These are phyloP conservation scores for Aphelenchoides fujianensis DNA, from an alignment of 1,140 invertebrate genomes.

Conservation along the genomic window DNA sequence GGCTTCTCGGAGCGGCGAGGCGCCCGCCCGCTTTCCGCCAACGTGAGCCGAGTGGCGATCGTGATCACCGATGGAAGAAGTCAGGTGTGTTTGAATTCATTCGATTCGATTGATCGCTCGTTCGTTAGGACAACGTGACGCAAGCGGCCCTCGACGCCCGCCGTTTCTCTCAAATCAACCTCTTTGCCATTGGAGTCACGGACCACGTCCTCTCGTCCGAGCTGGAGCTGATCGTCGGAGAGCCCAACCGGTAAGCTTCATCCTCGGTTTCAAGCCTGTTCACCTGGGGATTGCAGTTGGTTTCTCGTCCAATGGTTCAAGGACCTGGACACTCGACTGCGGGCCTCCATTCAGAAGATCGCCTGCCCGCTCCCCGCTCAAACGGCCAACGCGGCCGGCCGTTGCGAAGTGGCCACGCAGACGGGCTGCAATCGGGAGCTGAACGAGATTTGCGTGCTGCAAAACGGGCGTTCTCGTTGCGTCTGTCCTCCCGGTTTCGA, in stretches of 20 bases:
- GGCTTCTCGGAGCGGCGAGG: slow-evolving; percentile 59
- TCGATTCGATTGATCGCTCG: no score
- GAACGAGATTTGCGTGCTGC: slow-evolving; percentile 55
- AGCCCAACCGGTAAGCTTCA: slow-evolving; percentile 1
- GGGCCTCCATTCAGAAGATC: slow-evolving; percentile 60
- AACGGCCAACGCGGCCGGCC: not conserved
- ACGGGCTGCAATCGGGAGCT: slow-evolving; percentile 58
- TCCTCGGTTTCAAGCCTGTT: not conserved
- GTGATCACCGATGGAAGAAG: slow-evolving; percentile 61
- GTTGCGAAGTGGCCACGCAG: slow-evolving; percentile 54
- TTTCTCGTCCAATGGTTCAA: slow-evolving; percentile 62
- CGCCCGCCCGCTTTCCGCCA: slow-evolving; percentile 48
- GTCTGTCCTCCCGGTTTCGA: slow-evolving; percentile 55
- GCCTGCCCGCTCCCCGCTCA: slow-evolving; percentile 50
- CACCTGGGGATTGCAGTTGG: slow-evolving; percentile 47
- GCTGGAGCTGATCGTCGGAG: slow-evolving; percentile 57
- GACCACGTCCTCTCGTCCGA: slow-evolving; percentile 60
- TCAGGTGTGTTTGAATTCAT: no score
- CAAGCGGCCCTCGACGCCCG: slow-evolving; percentile 52
- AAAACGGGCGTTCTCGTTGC: slow-evolving; percentile 48
- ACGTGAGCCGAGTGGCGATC: slow-evolving; percentile 59
- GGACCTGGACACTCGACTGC: slow-evolving; percentile 59
- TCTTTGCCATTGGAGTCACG: slow-evolving; percentile 61
- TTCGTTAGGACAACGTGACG: slow-evolving; percentile 61
- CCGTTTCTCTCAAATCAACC: slow-evolving; percentile 50